phyloP scores from a whole-genome alignment of 2,888 invertebrate genomes.

The Melanargia galathea region DNA sequence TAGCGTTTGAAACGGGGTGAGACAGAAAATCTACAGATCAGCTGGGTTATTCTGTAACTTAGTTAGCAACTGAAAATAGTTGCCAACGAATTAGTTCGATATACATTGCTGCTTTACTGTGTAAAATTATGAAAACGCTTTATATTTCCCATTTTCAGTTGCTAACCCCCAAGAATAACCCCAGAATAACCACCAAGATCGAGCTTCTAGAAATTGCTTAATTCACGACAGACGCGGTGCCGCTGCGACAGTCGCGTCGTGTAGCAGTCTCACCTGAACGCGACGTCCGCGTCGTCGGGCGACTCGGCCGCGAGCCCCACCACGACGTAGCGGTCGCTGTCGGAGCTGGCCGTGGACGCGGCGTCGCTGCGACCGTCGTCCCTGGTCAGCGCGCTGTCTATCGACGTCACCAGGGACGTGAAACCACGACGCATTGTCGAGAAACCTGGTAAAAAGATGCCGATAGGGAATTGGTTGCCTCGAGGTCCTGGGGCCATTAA shows the following conservation, averaged over 20 bases:
- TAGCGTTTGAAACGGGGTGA: no score
- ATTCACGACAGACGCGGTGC: not conserved
- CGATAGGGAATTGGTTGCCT: not conserved
- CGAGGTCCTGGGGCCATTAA: no score
- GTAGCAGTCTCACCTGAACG: slow-evolving; percentile 78
- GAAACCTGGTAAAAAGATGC: slow-evolving; percentile 72
- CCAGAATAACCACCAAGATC: no score
- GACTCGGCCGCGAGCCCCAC: slow-evolving; percentile 86
- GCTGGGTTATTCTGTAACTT: no score
- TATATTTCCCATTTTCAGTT: no score
- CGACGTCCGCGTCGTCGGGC: slow-evolving; percentile 86
- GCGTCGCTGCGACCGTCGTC: slow-evolving; percentile 87
- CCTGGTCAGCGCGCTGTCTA: slow-evolving; percentile 90
- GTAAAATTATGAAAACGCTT: no score
- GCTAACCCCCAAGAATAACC: no score
- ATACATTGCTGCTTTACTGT: no score
- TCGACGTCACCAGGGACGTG: slow-evolving; percentile 90
- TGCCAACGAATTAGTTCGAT: no score
- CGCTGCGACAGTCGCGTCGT: slow-evolving; percentile 82
- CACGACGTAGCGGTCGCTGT: slow-evolving; percentile 93
- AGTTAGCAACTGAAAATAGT: no score
- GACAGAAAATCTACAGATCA: no score
- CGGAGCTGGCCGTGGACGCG: slow-evolving; percentile 91
- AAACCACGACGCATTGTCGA: slow-evolving; percentile 92
- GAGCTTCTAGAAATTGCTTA: no score